phyloP scores from a whole-genome alignment of 2,797 vertebrate species.

The Hyperoplus immaculatus region DNA sequence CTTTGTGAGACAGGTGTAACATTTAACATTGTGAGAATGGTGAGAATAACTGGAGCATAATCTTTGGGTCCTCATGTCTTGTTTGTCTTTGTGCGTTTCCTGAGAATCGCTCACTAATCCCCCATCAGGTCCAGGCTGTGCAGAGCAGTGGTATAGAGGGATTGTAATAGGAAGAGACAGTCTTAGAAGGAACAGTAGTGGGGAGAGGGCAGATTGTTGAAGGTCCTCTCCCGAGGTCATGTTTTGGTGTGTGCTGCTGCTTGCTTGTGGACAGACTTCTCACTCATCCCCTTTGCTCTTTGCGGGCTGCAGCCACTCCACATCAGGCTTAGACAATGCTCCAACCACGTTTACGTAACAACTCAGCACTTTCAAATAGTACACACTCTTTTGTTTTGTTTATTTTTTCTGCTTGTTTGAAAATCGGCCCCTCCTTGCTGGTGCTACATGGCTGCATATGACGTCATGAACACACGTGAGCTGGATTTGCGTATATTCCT shows the following conservation, averaged over 20 bases:
- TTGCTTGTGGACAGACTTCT: conserved; percentile 28
- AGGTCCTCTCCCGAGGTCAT: conserved; percentile 39
- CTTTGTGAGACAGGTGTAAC: conserved; percentile 23
- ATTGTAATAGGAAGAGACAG: conserved; percentile 43
- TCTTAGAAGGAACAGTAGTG: conserved; percentile 8
- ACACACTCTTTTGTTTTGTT: conserved; percentile 37
- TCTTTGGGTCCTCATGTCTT: conserved; percentile 16
- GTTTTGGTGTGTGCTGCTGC: conserved; percentile 29
- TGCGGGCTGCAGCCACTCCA: conserved; percentile 24
- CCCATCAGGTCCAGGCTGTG: conserved; percentile 32
- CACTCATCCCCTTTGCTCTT: conserved; percentile 12
- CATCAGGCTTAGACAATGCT: conserved; percentile 11
- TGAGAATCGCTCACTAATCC: conserved; percentile 54
- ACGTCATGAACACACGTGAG: conserved; percentile 58
- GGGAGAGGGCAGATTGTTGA: conserved; percentile 37
- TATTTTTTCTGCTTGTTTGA: conserved; percentile 31
- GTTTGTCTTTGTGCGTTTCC: conserved; percentile 29
- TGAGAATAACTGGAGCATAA: conserved; percentile 2
- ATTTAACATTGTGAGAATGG: conserved; percentile 17
- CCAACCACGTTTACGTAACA: conserved; percentile 61
- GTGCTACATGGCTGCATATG: conserved; percentile 13
- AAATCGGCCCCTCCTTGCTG: conserved; percentile 14
- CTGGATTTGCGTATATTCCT: conserved; percentile 75
- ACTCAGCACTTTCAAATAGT: conserved; percentile 35
- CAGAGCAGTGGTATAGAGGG: conserved; percentile 23